Evolutionary conservation across 2,888 invertebrate genomes (phyloP), one percentile per base, ranked within the genome.

Genomic region (Cryptosula pallasiana): DNA sequence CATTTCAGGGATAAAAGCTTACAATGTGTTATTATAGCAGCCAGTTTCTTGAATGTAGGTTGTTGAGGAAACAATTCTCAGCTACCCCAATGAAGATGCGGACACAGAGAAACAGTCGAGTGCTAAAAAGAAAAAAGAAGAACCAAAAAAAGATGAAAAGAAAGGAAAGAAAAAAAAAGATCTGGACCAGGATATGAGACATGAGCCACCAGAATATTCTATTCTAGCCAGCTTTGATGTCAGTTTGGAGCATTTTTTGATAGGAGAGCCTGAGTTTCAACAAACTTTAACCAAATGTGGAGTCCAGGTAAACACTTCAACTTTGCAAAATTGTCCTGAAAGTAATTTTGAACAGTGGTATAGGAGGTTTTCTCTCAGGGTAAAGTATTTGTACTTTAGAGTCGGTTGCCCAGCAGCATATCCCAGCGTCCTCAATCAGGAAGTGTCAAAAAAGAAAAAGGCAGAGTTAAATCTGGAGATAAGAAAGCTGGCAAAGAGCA

Each of bases 161-260:
- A 78, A 79, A 74, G 77, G 79, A 71, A 81, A 80, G 76, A 81
- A 81, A 75, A 82, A 82, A 73, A 78, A 77, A 25, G 80, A 80
- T 35, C 76, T 77, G 25, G 80, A 81, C 58, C 75, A 78, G n/a
- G 81, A 82, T 69, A 58, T 82, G 73, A 76, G 78, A 25, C 75
- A 77, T 55, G 78, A 78, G 72, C 78, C 81, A 1, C 78, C 82
- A 13, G 80, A 81, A 32, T 77, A 76, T 71, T 78, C 75, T 34
- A 80, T 78, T 0, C 76, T 83, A 1, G 81, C 81, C 27, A 75
- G 77, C 2, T 83, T 82, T 77, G 80, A 81, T 72, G 76, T 81
- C 13, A 77, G 79, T 0, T 74, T 82, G 69, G 77, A 77, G 1
- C 78, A 79, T 32, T 80, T 83, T 72, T 76, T 82, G 20, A 81